These are phyloP conservation scores for human DNA, from an alignment of 2,113 vertebrate species.

Conservation along the genomic window GRCh38 chr7:73135001-73135500, in stretches of 20 bases:
- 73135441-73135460: not conserved
- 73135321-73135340: not conserved
- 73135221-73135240: not conserved
- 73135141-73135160: not conserved
- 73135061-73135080: not conserved
- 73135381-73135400: not conserved
- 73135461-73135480: not conserved
- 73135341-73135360: not conserved
- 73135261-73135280: fast-evolving
- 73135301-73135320: not conserved
- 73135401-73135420: too few relatives aligned
- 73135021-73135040: not conserved
- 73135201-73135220: slow-evolving; percentile 58
- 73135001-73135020: not conserved
- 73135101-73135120: not conserved
- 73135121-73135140: not conserved
- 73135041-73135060: fast-evolving
- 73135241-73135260: not conserved
- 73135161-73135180: not conserved
- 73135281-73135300: not conserved
- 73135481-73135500: not conserved
- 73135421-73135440: too few relatives aligned
- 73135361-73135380: not conserved
- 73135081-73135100: not conserved
- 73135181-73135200: slow-evolving; percentile 38